A percentile compares a stretch with the other conserved stretches of the same genome.
These are phyloP conservation scores for Rotaria socialis DNA, from an alignment of 2,888 invertebrate genomes.

Conservation along the genomic window DNA sequence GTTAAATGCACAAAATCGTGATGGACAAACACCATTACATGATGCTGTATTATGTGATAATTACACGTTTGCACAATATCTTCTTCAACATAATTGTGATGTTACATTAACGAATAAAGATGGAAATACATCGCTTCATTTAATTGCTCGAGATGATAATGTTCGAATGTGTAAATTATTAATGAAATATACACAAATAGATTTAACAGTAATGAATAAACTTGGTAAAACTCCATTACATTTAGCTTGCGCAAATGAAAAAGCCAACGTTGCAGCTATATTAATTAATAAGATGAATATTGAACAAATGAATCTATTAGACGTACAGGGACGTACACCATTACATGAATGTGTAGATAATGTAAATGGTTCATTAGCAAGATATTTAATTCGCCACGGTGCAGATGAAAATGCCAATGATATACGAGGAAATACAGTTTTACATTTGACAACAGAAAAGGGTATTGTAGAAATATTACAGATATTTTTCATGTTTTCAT, in stretches of 20 bases:
- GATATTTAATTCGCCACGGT: slow-evolving; percentile 33
- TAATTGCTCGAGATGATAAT: slow-evolving; percentile 8
- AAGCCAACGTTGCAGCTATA: background rate
- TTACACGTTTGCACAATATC: background rate
- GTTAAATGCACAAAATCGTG: slow-evolving; percentile 88
- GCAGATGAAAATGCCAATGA: slow-evolving; percentile 19
- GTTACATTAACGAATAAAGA: background rate
- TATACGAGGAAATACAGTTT: background rate
- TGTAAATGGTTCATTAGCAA: background rate
- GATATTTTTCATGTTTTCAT: no score
- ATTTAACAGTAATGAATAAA: background rate
- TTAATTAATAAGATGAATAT: slow-evolving; percentile 27
- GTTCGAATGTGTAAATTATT: background rate
- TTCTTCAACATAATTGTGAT: slow-evolving; percentile 1
- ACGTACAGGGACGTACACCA: background rate
- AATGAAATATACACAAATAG: background rate
- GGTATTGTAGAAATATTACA: background rate
- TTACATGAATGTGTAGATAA: slow-evolving; percentile 31
- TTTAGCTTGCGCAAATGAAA: slow-evolving; percentile 33
- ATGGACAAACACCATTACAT: slow-evolving; percentile 74
- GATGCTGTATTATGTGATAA: slow-evolving; percentile 65
- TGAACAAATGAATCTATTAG: background rate
- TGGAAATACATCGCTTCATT: slow-evolving; percentile 12
- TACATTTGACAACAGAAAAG: slow-evolving; percentile 11
- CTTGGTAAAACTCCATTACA: slow-evolving; percentile 14